These are phyloP conservation scores for Tromatobia lineatoria DNA, from an alignment of 2,888 invertebrate species.

Conservation along the genomic window DNA sequence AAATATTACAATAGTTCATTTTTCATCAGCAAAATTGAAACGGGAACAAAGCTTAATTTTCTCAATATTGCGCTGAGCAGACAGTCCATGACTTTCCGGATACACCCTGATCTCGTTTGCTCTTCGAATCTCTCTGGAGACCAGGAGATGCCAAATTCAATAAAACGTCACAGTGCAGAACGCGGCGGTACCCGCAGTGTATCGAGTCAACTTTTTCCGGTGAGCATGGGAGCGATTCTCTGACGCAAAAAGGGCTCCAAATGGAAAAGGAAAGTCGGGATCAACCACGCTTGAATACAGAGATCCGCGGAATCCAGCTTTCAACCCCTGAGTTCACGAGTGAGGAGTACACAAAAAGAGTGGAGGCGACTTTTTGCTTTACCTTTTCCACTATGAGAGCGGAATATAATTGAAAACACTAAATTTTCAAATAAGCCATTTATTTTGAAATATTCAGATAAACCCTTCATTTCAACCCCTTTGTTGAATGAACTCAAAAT, in stretches of 20 bases:
- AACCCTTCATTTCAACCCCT: too few relatives aligned
- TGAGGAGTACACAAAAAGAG: not conserved
- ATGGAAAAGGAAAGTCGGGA: slow-evolving; percentile 12
- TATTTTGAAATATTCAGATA: too few relatives aligned
- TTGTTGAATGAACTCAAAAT: too few relatives aligned
- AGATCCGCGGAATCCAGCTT: not conserved
- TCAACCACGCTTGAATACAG: not conserved
- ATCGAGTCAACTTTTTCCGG: slow-evolving; percentile 27
- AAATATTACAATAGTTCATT: slow-evolving; percentile 40
- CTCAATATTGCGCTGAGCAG: not conserved
- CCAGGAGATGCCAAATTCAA: slow-evolving; percentile 27
- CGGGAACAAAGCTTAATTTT: slow-evolving; percentile 39
- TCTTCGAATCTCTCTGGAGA: not conserved
- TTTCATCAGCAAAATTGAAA: slow-evolving; percentile 29
- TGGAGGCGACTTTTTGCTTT: not conserved
- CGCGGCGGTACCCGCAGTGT: not conserved
- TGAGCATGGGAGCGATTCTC: not conserved
- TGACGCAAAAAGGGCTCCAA: not conserved
- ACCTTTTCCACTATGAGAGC: not conserved
- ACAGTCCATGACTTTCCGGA: not conserved
- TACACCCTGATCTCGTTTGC: slow-evolving; percentile 11
- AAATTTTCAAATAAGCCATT: too few relatives aligned
- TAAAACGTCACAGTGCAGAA: slow-evolving; percentile 2
- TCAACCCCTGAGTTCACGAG: not conserved
- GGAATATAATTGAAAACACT: too few relatives aligned